Conservation (phyloP, 2,888 invertebrate species). For the Adineta ricciae region DNA sequence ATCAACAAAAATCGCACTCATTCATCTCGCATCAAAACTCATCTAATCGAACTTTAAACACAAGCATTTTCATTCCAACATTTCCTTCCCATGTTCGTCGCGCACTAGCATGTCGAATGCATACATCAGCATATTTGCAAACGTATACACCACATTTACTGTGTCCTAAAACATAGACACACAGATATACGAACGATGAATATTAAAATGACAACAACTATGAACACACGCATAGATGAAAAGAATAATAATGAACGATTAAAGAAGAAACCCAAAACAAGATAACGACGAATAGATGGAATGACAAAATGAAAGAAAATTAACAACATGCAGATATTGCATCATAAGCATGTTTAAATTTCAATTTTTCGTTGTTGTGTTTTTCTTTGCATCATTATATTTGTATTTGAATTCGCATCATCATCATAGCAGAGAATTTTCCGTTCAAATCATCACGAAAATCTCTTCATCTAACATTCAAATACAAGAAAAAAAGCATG, state of each 20-base stretch:
- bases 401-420: background rate
- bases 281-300: background rate
- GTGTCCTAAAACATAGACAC: slow-evolving; percentile 24
- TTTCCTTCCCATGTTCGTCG: slow-evolving; percentile 22
- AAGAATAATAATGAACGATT: background rate
- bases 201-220: background rate
- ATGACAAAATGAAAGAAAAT: background rate
- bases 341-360: background rate
- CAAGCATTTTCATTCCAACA: slow-evolving; percentile 29
- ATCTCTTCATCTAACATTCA: background rate
- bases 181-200: background rate
- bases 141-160: slow-evolving; percentile 33
- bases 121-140: slow-evolving; percentile 31
- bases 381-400: background rate
- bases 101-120: slow-evolving; percentile 18
- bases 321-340: background rate
- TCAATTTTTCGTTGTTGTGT: background rate
- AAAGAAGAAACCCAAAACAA: background rate
- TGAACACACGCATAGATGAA: background rate
- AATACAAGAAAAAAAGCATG: background rate
- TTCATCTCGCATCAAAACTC: background rate
- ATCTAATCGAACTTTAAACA: slow-evolving; percentile 24
- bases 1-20: background rate
- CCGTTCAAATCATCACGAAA: background rate
- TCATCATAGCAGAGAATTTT: background rate